phyloP scores from a whole-genome alignment of 2,888 invertebrate species.

The Sipunculus nudus region DNA sequence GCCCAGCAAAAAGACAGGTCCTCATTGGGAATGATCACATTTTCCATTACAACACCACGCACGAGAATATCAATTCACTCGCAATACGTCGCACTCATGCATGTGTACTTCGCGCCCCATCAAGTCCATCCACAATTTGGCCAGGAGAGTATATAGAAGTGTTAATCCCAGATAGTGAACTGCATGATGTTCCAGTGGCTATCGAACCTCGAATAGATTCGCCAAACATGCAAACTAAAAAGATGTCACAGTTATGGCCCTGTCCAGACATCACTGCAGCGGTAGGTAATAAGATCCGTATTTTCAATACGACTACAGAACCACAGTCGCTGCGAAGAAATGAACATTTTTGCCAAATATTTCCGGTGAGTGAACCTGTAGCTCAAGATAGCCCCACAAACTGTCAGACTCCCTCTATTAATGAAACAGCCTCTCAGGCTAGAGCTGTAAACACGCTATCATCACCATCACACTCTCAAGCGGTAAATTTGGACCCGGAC shows the following conservation, averaged over 20 bases:
- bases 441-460: too few species aligned
- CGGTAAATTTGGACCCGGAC: conserved; percentile 27
- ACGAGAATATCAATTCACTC: too few species aligned
- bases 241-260: too few species aligned
- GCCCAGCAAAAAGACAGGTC: conserved; percentile 30
- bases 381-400: too few species aligned
- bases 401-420: too few species aligned
- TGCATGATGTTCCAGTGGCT: too few species aligned
- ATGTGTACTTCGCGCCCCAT: not conserved
- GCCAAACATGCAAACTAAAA: too few species aligned
- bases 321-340: conserved; percentile 15
- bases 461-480: not conserved
- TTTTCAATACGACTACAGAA: conserved; percentile 23
- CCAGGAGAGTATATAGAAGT: not conserved
- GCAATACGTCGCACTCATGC: not conserved
- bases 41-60: too few species aligned
- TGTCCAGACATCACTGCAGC: conserved; percentile 17
- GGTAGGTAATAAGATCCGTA: conserved; percentile 23
- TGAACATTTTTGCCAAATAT: conserved; percentile 30
- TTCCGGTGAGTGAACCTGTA: too few species aligned
- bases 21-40: not conserved
- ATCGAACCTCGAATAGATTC: too few species aligned
- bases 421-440: too few species aligned
- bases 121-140: not conserved
- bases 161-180: not conserved